phyloP scores from a whole-genome alignment of 2,888 invertebrate species.

The Pseudanteris insignis region DNA sequence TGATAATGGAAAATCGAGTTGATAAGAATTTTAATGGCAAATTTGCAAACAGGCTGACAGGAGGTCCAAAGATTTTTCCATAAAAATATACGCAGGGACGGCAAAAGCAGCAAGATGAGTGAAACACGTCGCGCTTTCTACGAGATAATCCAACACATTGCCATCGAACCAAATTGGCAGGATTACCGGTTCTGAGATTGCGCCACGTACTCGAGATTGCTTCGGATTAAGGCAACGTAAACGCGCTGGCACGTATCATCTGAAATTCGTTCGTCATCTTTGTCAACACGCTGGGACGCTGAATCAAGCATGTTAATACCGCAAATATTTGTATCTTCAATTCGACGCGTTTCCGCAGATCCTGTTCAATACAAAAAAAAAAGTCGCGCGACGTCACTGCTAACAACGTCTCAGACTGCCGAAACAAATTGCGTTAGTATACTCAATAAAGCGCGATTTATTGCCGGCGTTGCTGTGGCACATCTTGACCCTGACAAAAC shows the following conservation, averaged over 20 bases:
- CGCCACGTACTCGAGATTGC: constrained; percentile 62
- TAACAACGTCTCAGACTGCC: too few species aligned
- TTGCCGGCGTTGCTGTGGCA: constrained; percentile 21
- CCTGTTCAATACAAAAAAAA: too few species aligned
- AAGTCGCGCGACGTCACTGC: too few species aligned
- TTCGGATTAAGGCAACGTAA: constrained; percentile 58
- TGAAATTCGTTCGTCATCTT: constrained; percentile 27
- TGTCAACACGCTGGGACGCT: constrained; percentile 23
- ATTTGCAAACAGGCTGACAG: constrained; percentile 6
- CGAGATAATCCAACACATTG: constrained; percentile 40
- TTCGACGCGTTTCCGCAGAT: constrained; percentile 3
- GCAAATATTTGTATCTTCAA: constrained; percentile 35
- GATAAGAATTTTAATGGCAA: not conserved
- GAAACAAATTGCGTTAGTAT: too few species aligned
- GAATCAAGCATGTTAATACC: constrained; percentile 24
- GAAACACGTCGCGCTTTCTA: constrained; percentile 40
- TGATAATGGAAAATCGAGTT: not conserved
- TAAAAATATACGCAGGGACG: constrained; percentile 16
- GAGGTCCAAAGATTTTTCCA: constrained; percentile 21
- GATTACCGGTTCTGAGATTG: constrained; percentile 60
- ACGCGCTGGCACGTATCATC: constrained; percentile 40
- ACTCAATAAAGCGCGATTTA: constrained; percentile 20
- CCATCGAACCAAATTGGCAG: constrained; percentile 60
- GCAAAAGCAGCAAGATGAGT: constrained; percentile 40
- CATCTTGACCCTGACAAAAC: constrained; percentile 38